phyloP scores from a whole-genome alignment of 1,140 invertebrate genomes.

The Amphibalanus amphitrite region DNA sequence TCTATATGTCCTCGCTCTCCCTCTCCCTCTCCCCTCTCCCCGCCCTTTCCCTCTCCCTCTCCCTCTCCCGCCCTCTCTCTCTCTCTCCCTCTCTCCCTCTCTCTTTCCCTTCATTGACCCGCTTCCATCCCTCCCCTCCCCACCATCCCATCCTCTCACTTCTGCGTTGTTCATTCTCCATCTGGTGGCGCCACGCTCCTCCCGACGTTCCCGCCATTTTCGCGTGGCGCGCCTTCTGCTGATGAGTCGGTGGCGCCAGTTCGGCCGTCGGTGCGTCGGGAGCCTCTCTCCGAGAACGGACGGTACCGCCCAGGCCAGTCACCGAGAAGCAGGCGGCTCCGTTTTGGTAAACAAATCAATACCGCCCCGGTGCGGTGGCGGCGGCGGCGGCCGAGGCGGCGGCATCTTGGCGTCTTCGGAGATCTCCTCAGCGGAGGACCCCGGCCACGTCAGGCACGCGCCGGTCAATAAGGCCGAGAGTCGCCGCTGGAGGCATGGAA shows the following conservation, averaged over 20 bases:
- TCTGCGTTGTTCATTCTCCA: background rate
- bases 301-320: background rate
- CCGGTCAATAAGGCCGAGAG: too few relatives aligned
- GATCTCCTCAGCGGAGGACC: background rate
- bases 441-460: too few relatives aligned
- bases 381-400: too few relatives aligned
- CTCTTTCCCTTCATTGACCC: background rate
- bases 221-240: background rate
- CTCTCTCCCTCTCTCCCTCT: background rate
- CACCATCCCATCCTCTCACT: too few relatives aligned
- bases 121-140: background rate
- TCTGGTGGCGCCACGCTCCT: too few relatives aligned
- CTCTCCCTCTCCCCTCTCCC: background rate
- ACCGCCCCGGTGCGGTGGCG: background rate
- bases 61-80: background rate
- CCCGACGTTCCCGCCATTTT: background rate
- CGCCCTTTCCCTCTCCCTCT: background rate
- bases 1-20: background rate
- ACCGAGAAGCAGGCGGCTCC: background rate
- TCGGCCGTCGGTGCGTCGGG: background rate
- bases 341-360: constrained; percentile 1
- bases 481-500: too few relatives aligned
- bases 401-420: background rate
- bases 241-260: background rate
- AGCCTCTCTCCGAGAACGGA: background rate